A percentile compares a stretch with the other conserved stretches of the same genome.
Evolutionary conservation across 1,140 invertebrate species (phyloP).

Genomic region (Aphaenogaster ashmeadi): DNA sequence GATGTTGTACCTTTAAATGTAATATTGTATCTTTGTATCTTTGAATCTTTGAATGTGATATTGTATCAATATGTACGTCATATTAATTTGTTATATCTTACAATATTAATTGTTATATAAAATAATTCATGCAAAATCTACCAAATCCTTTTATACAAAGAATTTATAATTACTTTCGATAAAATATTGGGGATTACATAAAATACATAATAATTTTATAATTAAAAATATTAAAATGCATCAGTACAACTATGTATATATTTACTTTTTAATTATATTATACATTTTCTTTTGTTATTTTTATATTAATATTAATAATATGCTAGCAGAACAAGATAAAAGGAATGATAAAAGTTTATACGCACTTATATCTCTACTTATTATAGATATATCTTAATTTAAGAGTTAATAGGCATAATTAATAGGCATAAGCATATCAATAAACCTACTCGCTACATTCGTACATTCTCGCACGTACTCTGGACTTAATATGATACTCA

Average conservation of each 20-base stretch:
- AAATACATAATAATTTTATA: not conserved
- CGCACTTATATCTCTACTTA: not conserved
- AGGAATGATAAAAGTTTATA: not conserved
- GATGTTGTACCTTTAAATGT: not conserved
- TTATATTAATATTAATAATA: not conserved
- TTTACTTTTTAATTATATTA: not conserved
- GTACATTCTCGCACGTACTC: conserved; percentile 1
- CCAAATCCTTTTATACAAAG: not conserved
- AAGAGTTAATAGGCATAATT: not conserved
- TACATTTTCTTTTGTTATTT: not conserved
- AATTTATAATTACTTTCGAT: not conserved
- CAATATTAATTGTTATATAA: not conserved
- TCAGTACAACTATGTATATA: not conserved
- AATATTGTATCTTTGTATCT: not conserved
- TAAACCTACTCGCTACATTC: not conserved
- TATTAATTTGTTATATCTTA: not conserved
- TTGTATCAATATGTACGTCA: not conserved
- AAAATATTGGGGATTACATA: not conserved
- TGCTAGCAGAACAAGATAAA: not conserved
- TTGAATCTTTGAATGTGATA: not conserved
- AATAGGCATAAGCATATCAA: not conserved
- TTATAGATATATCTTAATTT: not conserved
- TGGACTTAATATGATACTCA: conserved; percentile 63
- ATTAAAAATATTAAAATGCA: not conserved
- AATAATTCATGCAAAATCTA: not conserved